These are phyloP conservation scores for Alouatta caraya DNA, from an alignment of 2,797 vertebrate species.

Conservation along the genomic window DNA sequence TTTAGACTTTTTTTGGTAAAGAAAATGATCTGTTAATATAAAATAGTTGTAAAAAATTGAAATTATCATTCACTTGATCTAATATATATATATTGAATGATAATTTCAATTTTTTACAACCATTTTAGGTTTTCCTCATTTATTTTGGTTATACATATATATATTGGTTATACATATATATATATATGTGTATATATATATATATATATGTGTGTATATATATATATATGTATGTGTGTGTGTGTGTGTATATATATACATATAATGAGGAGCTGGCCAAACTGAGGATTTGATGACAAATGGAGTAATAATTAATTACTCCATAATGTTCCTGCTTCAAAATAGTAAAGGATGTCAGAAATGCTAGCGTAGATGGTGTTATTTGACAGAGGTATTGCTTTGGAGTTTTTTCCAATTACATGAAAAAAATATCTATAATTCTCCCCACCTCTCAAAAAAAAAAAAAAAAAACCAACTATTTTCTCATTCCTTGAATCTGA, in stretches of 20 bases:
- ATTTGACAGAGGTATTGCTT: not conserved
- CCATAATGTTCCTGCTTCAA: not conserved
- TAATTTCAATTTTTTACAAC: too few species aligned
- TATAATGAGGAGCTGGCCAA: not conserved
- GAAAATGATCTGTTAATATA: not conserved
- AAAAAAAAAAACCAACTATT: not conserved
- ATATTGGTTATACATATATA: too few species aligned
- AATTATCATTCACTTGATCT: not conserved
- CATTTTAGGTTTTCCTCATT: too few species aligned
- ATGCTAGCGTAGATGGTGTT: not conserved
- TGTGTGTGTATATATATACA: too few species aligned
- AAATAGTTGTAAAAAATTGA: not conserved
- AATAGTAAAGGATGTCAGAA: not conserved
- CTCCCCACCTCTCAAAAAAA: not conserved
- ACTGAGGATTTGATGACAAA: not conserved
- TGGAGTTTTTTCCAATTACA: not conserved
- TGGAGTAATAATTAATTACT: not conserved
- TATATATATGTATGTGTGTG: too few species aligned
- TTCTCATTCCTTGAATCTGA: not conserved
- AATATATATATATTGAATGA: not conserved
- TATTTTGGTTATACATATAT: too few species aligned
- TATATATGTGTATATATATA: not conserved
- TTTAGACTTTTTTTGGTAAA: not conserved
- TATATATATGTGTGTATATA: too few species aligned
- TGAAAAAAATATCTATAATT: not conserved